These are phyloP conservation scores for Corythaeola cristata DNA, from an alignment of 2,113 vertebrate genomes.

Conservation along the genomic window DNA sequence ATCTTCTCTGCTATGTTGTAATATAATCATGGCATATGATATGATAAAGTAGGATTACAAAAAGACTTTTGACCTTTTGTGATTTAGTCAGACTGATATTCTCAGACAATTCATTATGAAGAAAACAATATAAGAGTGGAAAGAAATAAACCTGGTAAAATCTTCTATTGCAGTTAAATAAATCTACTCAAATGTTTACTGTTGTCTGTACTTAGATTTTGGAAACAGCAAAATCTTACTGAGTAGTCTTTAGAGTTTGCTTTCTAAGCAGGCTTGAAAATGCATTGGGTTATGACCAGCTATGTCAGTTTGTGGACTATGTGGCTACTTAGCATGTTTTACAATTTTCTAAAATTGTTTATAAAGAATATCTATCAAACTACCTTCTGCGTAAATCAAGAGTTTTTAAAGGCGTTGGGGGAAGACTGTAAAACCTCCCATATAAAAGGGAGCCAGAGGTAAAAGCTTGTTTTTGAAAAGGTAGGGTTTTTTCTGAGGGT, in stretches of 20 bases:
- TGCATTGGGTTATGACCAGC: neutral
- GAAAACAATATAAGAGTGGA: neutral
- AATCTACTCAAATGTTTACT: neutral
- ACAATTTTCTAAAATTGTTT: neutral
- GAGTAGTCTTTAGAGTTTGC: neutral
- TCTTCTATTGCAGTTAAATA: neutral
- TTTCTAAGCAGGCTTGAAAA: neutral
- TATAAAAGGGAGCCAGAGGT: neutral
- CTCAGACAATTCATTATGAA: neutral
- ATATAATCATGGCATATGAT: neutral
- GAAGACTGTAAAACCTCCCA: neutral
- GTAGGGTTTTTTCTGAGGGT: neutral
- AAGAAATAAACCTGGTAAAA: neutral
- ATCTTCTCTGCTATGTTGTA: neutral
- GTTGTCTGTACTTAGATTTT: neutral
- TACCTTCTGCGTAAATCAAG: neutral
- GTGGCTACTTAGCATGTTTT: neutral
- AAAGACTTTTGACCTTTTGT: conserved; percentile 16
- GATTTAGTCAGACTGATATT: neutral
- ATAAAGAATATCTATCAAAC: neutral
- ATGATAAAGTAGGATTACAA: conserved; percentile 14
- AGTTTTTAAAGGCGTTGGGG: neutral
- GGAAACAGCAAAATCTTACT: neutral
- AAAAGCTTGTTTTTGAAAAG: neutral
- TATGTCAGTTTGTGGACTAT: neutral